Evolutionary conservation across 1,140 invertebrate genomes (phyloP), one percentile per base, ranked within the genome.

Genomic region (Pectinophora gossypiella): DNA sequence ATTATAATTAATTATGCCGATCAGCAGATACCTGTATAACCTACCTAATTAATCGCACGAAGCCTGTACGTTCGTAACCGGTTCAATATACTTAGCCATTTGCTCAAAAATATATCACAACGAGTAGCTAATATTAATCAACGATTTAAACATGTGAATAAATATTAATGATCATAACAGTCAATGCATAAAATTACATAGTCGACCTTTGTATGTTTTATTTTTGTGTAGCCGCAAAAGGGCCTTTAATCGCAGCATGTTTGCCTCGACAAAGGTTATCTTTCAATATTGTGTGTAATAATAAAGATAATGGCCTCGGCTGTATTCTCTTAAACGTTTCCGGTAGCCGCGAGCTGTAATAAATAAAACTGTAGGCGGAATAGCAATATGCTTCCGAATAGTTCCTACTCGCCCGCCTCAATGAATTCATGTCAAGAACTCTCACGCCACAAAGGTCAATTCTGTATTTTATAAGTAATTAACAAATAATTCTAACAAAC

Each of bases 191-290:
- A 6, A 27, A 27, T 6, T 27, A 12, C 5, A 27, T 5, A 12
- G 36, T 12, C 36, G 12, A 15, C 15, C 16, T 5, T 27, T 27
- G 23, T 27, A 27, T 27, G n/a, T n/a, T n/a, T n/a, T n/a, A n/a
- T n/a, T n/a, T n/a, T n/a, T n/a, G n/a, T n/a, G n/a, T n/a, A 10
- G 15, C 36, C 16, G 36, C 13, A 40, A 59, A 51, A 59, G 57
- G 36, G 48, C 47, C 45, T 58, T 53, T n/a, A n/a, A 46, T 40
- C 21, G 32, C 27, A 47, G 51, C 51, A 46, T 48, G 57, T 59
- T 59, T 42, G n/a, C 52, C 57, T 59, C 44, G 15, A 19, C 6
- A 36, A 59, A 59, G 57, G 57, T 59, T 59, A 51, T 47, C 54
- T 52, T 40, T 51, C 40, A 40, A 16, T 40, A 40, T 18, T 18